phyloP scores from a whole-genome alignment of 2,888 invertebrate genomes.

The Belgica antarctica region DNA sequence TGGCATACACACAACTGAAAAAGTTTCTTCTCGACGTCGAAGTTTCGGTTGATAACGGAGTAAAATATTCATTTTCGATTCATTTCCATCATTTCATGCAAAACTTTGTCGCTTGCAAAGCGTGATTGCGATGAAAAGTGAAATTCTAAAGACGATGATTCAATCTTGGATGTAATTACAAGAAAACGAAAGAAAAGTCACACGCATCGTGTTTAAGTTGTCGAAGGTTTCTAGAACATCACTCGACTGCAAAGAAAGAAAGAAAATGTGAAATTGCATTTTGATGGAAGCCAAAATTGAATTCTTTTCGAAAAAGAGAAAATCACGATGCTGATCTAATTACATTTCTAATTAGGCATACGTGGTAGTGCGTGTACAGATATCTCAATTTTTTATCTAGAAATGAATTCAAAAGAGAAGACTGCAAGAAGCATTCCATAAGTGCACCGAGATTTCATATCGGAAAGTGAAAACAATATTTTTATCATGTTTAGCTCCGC shows the following conservation, averaged over 20 bases:
- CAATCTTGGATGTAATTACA: neutral
- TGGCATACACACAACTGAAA: neutral
- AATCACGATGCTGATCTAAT: conserved; percentile 32
- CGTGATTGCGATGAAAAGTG: too few species aligned
- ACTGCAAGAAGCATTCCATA: conserved; percentile 1
- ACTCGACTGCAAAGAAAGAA: neutral
- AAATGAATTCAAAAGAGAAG: conserved; percentile 9
- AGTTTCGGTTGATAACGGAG: neutral
- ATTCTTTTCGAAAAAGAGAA: neutral
- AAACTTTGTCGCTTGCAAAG: too few species aligned
- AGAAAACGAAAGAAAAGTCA: conserved; percentile 13
- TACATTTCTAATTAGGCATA: conserved; percentile 34
- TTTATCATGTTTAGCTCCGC: too few species aligned
- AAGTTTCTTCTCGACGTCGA: neutral
- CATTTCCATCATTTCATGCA: too few species aligned
- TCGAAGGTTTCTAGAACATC: conserved; percentile 11
- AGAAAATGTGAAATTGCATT: neutral
- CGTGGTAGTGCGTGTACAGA: conserved; percentile 32
- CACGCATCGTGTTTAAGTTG: conserved; percentile 24
- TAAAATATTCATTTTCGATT: neutral
- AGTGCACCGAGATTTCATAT: conserved; percentile 32
- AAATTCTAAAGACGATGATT: conserved; percentile 23
- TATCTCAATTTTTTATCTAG: conserved; percentile 5
- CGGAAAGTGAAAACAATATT: conserved; percentile 37
- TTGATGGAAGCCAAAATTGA: neutral